Base-by-base conservation (phyloP, 2,797 vertebrate genomes). In the Pogonophryne albipinna region DNA sequence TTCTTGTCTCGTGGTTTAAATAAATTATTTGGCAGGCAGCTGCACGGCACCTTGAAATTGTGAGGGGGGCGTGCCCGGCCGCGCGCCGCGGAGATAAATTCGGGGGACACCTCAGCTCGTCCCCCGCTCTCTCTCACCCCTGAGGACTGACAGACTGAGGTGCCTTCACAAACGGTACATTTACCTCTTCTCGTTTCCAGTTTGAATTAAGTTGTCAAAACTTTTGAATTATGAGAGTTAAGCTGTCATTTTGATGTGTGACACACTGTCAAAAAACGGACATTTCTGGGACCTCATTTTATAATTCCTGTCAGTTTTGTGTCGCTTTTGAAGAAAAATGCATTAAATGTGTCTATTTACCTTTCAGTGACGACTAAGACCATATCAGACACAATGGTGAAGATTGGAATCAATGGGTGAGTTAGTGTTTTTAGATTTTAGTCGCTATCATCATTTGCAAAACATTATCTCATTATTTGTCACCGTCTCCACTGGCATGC, bases 341-440 rank as follows among this genome's bases (percentile, higher is more conserved):
- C 1, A 16, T 58, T 5, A 14, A 65, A 19, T 27, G 3, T 47
- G 27, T 61, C 1, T 14, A n/a, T 51, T 17, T 16, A 13, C 45
- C 2, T 5, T 79, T 12, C 70, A 85, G 85, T 73, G 63, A 72
- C 67, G 58, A 84, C 41, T 17, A 8, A 38, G 46, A 82, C 6
- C 62, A 56, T 27, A 85, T 61, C 85, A 74, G 78, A 50, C 83
- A 85, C 60, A 16, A 93, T 92, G 92, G 92, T 93, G 90, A 92
- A 93, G 85, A 88, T 93, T 31, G 92, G 92, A 71, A 84, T 93
- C 78, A 93, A 93, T 10, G 92, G 92, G 91, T 93, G 79, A 92
- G 91, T 82, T 42, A 3, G 19, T 44, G 27, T 5, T 65, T 17
- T 49, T 45, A 11, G 1, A 14, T 59, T 55, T 31, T 6, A 12